These are phyloP conservation scores for Tetheella fluctuosa DNA, from an alignment of 2,888 invertebrate genomes.

Conservation along the genomic window DNA sequence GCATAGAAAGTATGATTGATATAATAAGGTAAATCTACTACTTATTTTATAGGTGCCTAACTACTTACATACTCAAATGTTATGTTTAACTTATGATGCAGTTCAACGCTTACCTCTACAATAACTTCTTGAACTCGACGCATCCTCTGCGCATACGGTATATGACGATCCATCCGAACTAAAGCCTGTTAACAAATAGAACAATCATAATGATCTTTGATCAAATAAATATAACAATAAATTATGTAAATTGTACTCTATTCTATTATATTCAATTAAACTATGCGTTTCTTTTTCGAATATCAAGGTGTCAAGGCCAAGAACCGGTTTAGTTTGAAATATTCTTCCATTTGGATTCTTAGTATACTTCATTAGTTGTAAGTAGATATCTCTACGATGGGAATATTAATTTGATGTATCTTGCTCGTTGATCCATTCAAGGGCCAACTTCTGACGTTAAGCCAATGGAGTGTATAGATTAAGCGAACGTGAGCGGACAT, in stretches of 20 bases:
- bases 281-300: background rate
- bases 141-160: slow-evolving; percentile 89
- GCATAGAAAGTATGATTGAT: too few relatives aligned
- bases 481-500: too few relatives aligned
- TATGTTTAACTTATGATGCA: too few relatives aligned
- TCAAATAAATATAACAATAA: background rate
- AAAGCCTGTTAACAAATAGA: slow-evolving; percentile 82
- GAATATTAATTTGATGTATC: background rate
- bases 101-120: slow-evolving; percentile 85
- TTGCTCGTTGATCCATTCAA: background rate
- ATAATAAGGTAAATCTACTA: too few relatives aligned
- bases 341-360: background rate
- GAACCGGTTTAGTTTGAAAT: slow-evolving; percentile 12
- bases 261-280: background rate
- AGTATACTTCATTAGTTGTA: background rate
- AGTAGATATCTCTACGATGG: background rate
- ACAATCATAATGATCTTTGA: background rate
- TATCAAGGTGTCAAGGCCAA: slow-evolving; percentile 11
- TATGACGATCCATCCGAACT: slow-evolving; percentile 92
- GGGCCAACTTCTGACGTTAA: background rate
- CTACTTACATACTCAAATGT: too few relatives aligned
- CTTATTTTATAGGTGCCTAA: too few relatives aligned
- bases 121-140: slow-evolving; percentile 94
- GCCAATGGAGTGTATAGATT: too few relatives aligned
- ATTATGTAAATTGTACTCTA: background rate